These are phyloP conservation scores for Agapornis canus DNA, from an alignment of 2,797 vertebrate genomes.

Conservation along the genomic window DNA sequence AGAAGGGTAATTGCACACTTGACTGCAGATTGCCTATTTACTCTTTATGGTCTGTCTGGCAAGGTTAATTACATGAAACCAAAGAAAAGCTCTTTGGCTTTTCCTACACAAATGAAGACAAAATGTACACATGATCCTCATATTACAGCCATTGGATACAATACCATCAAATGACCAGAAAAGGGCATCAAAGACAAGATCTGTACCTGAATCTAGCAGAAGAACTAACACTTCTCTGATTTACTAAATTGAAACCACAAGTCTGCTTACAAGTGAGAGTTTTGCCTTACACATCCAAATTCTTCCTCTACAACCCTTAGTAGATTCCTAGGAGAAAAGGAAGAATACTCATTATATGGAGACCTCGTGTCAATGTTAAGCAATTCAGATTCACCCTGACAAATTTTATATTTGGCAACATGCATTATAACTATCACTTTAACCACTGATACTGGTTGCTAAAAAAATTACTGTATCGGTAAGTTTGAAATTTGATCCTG, in stretches of 20 bases:
- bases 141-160: neutral
- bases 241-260: neutral
- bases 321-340: neutral
- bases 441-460: neutral
- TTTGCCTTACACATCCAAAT: neutral
- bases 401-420: neutral
- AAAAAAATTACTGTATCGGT: neutral
- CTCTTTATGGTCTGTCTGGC: constrained; percentile 24
- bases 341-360: neutral
- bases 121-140: neutral
- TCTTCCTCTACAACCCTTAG: neutral
- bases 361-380: neutral
- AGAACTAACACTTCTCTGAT: neutral
- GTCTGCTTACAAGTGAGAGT: neutral
- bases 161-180: neutral
- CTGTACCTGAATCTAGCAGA: neutral
- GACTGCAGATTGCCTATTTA: neutral
- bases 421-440: neutral
- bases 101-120: neutral
- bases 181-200: neutral
- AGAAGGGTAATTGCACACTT: neutral
- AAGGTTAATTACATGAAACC: constrained; percentile 37
- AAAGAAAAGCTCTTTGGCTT: neutral
- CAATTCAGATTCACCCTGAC: neutral
- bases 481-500: neutral